These are phyloP conservation scores for Spodoptera picta DNA, from an alignment of 2,888 invertebrate genomes.

Conservation along the genomic window DNA sequence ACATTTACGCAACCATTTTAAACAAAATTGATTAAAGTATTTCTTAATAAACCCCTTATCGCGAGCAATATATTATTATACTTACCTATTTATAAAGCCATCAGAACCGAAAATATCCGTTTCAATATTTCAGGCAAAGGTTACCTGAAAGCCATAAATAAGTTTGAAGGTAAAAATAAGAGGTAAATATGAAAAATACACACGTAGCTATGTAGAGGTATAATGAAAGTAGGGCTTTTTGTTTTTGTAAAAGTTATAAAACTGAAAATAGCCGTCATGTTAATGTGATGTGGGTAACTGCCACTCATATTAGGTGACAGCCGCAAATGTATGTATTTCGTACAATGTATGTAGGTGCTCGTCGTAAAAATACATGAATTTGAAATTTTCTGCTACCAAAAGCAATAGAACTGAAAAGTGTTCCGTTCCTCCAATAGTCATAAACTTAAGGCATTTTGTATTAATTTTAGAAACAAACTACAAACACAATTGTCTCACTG, in stretches of 20 bases:
- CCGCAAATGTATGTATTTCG: constrained; percentile 14
- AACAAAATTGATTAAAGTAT: no score
- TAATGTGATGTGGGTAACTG: constrained; percentile 48
- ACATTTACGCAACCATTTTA: no score
- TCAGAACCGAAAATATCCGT: background rate
- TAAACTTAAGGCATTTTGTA: no score
- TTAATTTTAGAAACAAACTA: no score
- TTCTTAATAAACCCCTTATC: no score
- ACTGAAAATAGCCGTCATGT: constrained; percentile 46
- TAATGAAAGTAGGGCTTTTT: constrained; percentile 22
- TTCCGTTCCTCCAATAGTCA: no score
- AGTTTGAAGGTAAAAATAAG: constrained; percentile 1
- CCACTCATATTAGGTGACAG: constrained; percentile 36
- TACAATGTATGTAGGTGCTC: constrained; percentile 12
- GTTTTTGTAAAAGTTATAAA: constrained; percentile 51
- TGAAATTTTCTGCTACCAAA: constrained; percentile 9
- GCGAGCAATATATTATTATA: background rate
- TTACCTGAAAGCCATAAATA: background rate
- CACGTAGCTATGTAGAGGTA: background rate
- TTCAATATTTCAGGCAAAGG: background rate
- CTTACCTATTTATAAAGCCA: background rate
- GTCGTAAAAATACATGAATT: constrained; percentile 17
- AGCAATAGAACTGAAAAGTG: constrained; percentile 1
- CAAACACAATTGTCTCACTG: no score
- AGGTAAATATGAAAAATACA: constrained; percentile 16